Conservation (phyloP, 2,797 vertebrate species). For the Cyclura pinguis region DNA sequence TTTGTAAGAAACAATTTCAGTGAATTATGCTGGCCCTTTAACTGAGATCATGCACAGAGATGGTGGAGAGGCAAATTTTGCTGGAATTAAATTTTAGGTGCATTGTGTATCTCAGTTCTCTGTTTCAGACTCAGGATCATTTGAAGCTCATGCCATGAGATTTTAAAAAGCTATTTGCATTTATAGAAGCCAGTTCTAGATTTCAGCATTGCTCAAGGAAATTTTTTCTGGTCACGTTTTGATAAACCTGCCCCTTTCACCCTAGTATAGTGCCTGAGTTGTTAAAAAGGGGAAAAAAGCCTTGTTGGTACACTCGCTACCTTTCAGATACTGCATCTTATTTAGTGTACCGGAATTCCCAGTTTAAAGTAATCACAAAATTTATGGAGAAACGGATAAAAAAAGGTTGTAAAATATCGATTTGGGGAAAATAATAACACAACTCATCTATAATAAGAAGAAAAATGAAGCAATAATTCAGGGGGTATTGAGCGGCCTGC, state of each 20-base stretch:
- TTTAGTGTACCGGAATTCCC: constrained; percentile 98
- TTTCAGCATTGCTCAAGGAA: constrained; percentile 68
- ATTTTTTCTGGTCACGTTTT: constrained; percentile 70
- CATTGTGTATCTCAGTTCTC: constrained; percentile 69
- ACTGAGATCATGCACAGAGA: constrained; percentile 71
- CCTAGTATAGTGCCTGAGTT: constrained; percentile 70
- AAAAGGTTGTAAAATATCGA: constrained; percentile 99
- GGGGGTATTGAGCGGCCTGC: constrained; percentile 92
- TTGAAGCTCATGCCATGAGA: constrained; percentile 50
- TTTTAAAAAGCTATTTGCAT: constrained; percentile 54
- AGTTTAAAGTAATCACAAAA: constrained; percentile 98
- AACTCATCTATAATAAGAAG: constrained; percentile 97
- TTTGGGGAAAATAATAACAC: constrained; percentile 90
- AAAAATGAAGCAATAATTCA: constrained; percentile 99
- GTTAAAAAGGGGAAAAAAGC: constrained; percentile 45
- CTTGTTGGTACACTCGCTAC: constrained; percentile 76
- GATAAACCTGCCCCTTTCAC: constrained; percentile 76
- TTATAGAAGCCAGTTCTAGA: constrained; percentile 53
- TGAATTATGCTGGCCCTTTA: constrained; percentile 79
- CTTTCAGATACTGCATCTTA: constrained; percentile 87
- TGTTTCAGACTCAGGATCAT: constrained; percentile 27
- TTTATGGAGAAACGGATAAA: constrained; percentile 99
- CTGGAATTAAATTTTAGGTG: constrained; percentile 81
- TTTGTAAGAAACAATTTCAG: constrained; percentile 83
- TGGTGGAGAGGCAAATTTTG: constrained; percentile 63